Conservation (phyloP, 2,113 vertebrate genomes). For the Felis catus region DNA sequence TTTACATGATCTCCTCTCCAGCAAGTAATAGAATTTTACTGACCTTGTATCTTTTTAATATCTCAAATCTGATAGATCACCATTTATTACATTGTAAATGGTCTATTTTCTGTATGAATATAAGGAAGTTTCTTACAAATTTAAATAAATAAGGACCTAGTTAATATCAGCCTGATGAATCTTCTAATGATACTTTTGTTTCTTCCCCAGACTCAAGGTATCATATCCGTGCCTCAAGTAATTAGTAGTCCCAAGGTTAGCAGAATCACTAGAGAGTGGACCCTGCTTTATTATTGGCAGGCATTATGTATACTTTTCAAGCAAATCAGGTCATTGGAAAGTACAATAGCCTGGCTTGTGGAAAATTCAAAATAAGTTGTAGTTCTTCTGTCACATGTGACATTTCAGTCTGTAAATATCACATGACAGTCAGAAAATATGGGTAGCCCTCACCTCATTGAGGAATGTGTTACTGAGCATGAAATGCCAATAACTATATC, state of each 20-base stretch:
- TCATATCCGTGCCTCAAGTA: neutral
- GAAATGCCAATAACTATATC: constrained; percentile 57
- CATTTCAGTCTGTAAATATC: constrained; percentile 72
- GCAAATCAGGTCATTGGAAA: neutral
- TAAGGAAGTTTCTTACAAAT: neutral
- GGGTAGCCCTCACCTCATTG: neutral
- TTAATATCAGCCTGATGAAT: neutral
- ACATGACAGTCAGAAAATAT: constrained; percentile 24
- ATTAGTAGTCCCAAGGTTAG: neutral
- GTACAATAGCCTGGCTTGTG: neutral
- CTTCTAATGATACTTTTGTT: neutral
- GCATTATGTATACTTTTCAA: constrained; percentile 21
- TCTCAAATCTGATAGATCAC: neutral
- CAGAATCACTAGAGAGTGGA: neutral
- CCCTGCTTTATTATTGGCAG: neutral
- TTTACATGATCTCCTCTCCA: neutral
- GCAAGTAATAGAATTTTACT: neutral
- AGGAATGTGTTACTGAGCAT: neutral
- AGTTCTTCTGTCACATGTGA: constrained; percentile 47
- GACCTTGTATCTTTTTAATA: neutral
- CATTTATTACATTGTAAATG: neutral
- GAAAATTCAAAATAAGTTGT: constrained; percentile 46
- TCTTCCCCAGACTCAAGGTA: neutral
- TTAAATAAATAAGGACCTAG: neutral
- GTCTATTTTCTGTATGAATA: neutral